Conservation (phyloP, 2,888 invertebrate species). For the Caenorhabditis doughertyi region DNA sequence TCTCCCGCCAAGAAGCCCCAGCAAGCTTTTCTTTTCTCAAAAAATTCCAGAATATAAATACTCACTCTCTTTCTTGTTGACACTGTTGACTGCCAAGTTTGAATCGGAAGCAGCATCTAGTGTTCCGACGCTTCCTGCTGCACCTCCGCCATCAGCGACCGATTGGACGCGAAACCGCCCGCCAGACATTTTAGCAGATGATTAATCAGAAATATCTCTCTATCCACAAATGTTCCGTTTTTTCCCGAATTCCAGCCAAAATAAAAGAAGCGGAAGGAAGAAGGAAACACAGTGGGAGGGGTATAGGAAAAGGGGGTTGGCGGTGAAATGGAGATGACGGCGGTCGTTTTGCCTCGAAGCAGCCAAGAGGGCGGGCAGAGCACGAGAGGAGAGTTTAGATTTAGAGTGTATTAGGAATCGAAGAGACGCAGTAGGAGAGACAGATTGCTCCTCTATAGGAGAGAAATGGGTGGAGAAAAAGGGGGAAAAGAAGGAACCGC, state of each 20-base stretch:
- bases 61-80: slow-evolving; percentile 46
- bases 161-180: slow-evolving; percentile 67
- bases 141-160: slow-evolving; percentile 45
- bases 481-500: slow-evolving; percentile 9
- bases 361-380: slow-evolving; percentile 36
- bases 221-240: background rate
- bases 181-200: slow-evolving; percentile 33
- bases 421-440: slow-evolving; percentile 45
- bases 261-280: slow-evolving; percentile 12
- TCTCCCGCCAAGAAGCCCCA: background rate
- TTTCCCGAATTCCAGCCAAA: slow-evolving; percentile 14
- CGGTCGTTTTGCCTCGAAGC: slow-evolving; percentile 38
- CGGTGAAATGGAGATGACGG: slow-evolving; percentile 60
- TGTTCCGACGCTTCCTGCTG: slow-evolving; percentile 19
- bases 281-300: slow-evolving; percentile 23
- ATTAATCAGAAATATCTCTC: background rate
- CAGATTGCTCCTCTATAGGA: slow-evolving; percentile 33
- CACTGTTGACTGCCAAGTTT: slow-evolving; percentile 20
- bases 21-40: background rate
- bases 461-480: background rate
- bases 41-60: slow-evolving; percentile 20
- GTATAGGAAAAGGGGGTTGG: slow-evolving; percentile 14
- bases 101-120: slow-evolving; percentile 24
- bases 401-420: slow-evolving; percentile 8
- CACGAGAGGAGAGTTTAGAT: slow-evolving; percentile 12